Evolutionary conservation across 1,140 invertebrate species (phyloP), one percentile per base, ranked within the genome.

Genomic region (Drosophila repleta): DNA sequence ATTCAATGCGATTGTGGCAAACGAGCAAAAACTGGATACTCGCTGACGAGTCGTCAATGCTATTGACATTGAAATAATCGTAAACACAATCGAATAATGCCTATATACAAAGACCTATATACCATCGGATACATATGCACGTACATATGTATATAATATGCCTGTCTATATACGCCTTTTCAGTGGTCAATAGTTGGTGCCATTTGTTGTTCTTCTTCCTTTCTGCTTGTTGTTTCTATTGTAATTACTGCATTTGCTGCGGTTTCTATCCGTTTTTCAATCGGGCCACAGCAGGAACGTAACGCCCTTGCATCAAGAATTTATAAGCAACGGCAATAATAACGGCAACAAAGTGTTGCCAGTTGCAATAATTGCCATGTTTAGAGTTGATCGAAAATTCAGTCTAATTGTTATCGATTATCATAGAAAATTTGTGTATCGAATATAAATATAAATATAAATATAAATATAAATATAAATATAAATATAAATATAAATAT

Each of bases 51-150:
- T 45, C 39, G 75, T 64, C 82, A 84, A 73, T 75, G 67, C 46
- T 73, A 87, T 79, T 87, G 82, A 76, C 82, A 87, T 78, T 87
- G 82, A 87, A 88, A 87, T 79, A 64, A 46, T 57, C 32, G 53
- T 69, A 61, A 32, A 51, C 21, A 52, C 17, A 53, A 17, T 26
- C 26, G 21, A 17, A 39, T 18, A 61, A 37, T 6, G 17, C 51
- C 17, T 11, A 53, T 8, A 20, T 26, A 29, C 29, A 29, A 29
- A 29, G 29, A 29, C 6, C 29, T 29, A 29, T 29, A 29, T 29
- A 29, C 29, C 6, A 26, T 0, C 24, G 6, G 4, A 26, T 26
- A 26, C 24, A 26, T 5, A 26, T 26, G 6, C 24, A 26, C 10
- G 45, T 8, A 18, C 6, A 26, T 15, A 11, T 17, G 3, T 51